Base-by-base conservation (phyloP, 1,140 invertebrate species). In the Lethrus apterus region DNA sequence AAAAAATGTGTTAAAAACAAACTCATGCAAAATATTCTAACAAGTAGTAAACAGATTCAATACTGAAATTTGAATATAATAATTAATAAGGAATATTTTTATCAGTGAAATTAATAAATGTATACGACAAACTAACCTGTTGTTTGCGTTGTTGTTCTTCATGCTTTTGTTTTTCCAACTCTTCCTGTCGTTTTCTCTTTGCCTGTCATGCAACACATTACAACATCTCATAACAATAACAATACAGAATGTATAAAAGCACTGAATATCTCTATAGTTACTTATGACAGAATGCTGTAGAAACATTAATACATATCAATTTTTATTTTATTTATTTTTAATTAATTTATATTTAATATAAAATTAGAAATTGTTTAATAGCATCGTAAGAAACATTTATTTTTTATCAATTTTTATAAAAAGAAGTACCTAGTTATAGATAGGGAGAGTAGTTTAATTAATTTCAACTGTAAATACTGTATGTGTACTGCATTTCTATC, bases 91-190 rank as follows among this genome's bases (percentile, higher is more conserved):
- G n/a, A n/a, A 38, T 15, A 23, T 19, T 38, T 38, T 38, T 3
- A 21, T 21, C n/a, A 46, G 30, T 35, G 52, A 57, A 33, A 38
- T 5, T 33, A 33, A 2, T 26, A 30, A 35, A 44, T 40, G 15
- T n/a, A 19, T 43, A 38, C 33, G 23, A 66, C 24, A 31, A 19
- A 62, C 70, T 66, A 73, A 87, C 85, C 84, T 89, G 85, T 73
- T 86, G 83, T 67, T 85, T 86, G 54, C 85, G 80, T 57, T 83
- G 77, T 59, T 89, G 82, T 43, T 90, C 87, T 69, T 89, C 86
- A 57, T 85, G 78, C 67, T 82, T 83, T 62, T 85, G 81, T 62
- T 83, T 86, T 67, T 90, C 85, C 48, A 86, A 65, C 66, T 90
- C 87, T 71, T 89, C 85, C 63, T 89, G 85, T 36, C 84, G 80